phyloP scores from a whole-genome alignment of 1,140 invertebrate genomes.

The Aleiodes sp. region DNA sequence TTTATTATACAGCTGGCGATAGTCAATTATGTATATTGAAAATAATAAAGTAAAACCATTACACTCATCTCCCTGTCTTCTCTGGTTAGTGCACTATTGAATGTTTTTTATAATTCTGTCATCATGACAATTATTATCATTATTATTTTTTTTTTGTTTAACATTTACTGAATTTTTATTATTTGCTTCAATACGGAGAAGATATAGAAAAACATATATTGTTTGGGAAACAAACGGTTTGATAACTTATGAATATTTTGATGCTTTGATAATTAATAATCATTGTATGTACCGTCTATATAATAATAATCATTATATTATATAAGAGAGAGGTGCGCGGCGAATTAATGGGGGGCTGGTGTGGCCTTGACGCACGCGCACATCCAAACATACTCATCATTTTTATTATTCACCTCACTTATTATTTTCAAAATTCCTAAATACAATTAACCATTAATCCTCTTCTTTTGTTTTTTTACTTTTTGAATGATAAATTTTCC shows the following conservation, averaged over 20 bases:
- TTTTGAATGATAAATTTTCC: slow-evolving; percentile 8
- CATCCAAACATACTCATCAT: slow-evolving; percentile 47
- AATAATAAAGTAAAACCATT: no score
- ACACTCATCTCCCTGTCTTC: no score
- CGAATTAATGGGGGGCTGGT: slow-evolving; percentile 41
- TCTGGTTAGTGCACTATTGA: no score
- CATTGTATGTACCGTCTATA: slow-evolving; percentile 62
- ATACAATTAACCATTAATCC: slow-evolving; percentile 56
- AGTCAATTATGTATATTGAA: not conserved
- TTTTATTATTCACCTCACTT: slow-evolving; percentile 37
- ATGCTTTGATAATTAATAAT: slow-evolving; percentile 62
- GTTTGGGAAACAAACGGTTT: slow-evolving; percentile 63
- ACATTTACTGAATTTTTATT: slow-evolving; percentile 66
- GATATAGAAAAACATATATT: slow-evolving; percentile 66
- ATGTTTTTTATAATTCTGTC: not conserved
- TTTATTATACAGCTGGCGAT: not conserved
- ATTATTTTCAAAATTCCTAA: slow-evolving; percentile 46
- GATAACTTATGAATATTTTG: slow-evolving; percentile 65
- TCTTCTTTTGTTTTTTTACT: slow-evolving; percentile 50
- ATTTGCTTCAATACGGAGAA: slow-evolving; percentile 64
- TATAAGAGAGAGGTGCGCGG: slow-evolving; percentile 60
- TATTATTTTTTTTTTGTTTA: slow-evolving; percentile 22
- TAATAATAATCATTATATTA: slow-evolving; percentile 64
- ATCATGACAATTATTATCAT: not conserved
- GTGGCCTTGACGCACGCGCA: slow-evolving; percentile 55